These are phyloP conservation scores for Amphiprion percula DNA, from an alignment of 2,113 vertebrate species.

Conservation along the genomic window DNA sequence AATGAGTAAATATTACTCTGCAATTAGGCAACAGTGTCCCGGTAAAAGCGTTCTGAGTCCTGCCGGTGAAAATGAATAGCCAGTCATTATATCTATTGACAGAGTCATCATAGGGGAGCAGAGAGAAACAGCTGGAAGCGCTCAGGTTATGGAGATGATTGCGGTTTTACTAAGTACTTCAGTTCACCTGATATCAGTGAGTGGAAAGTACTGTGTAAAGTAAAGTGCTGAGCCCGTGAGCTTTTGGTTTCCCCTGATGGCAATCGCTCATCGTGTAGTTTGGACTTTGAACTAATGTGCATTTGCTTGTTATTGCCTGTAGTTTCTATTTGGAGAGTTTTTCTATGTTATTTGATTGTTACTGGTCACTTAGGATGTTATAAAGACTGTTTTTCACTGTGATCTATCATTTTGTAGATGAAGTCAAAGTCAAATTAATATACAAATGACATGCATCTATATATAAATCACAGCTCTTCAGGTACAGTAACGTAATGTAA, in stretches of 20 bases:
- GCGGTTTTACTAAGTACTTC: not conserved
- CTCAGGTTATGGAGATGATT: conserved; percentile 9
- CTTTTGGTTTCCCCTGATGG: not conserved
- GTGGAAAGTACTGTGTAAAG: not conserved
- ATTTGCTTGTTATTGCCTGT: not conserved
- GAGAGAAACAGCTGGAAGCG: conserved; percentile 2
- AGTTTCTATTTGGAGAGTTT: not conserved
- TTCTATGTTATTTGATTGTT: not conserved
- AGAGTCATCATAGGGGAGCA: not conserved
- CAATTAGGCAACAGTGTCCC: conserved; percentile 20
- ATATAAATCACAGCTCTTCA: no score
- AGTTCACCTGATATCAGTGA: conserved; percentile 6
- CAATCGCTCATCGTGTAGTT: not conserved
- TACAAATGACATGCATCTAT: no score
- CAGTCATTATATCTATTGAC: conserved; percentile 37
- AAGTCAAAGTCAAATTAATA: no score
- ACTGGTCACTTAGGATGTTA: no score
- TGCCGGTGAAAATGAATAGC: conserved; percentile 36
- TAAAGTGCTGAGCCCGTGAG: not conserved
- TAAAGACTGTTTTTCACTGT: no score
- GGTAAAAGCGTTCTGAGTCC: not conserved
- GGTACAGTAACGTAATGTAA: no score
- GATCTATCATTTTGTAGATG: no score
- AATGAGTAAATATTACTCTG: conserved; percentile 26
- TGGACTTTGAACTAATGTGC: not conserved